Evolutionary conservation across 2,113 vertebrate genomes (phyloP).

Genomic region (Herpetotheres cachinnans): DNA sequence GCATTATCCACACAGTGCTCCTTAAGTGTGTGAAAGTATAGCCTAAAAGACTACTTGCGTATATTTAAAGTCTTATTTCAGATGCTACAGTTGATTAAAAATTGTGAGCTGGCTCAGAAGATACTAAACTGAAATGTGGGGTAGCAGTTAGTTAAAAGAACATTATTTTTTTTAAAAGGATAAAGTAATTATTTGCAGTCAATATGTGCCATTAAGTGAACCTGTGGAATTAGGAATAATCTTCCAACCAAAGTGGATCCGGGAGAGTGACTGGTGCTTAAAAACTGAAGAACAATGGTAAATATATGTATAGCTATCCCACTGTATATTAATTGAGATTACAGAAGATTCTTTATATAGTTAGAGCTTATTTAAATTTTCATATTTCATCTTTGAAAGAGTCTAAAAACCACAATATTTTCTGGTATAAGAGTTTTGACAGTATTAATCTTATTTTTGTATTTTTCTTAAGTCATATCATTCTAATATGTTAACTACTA

Average conservation of each 20-base stretch:
- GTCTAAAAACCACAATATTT: constrained; percentile 92
- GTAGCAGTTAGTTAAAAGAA: constrained; percentile 81
- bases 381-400: constrained; percentile 85
- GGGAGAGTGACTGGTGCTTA: constrained; percentile 84
- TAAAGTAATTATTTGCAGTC: constrained; percentile 80
- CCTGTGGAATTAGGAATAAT: constrained; percentile 83
- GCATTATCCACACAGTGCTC: constrained; percentile 22
- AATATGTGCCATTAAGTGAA: constrained; percentile 91
- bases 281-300: constrained; percentile 69
- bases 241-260: constrained; percentile 92
- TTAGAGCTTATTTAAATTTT: constrained; percentile 84
- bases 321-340: constrained; percentile 78
- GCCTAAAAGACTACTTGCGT: constrained; percentile 57
- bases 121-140: constrained; percentile 80
- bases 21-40: not conserved
- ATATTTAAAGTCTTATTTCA: constrained; percentile 72
- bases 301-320: constrained; percentile 74
- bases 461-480: constrained; percentile 98
- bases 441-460: constrained; percentile 99
- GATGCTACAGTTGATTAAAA: constrained; percentile 66
- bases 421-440: constrained; percentile 96
- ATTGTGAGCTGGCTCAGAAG: constrained; percentile 95
- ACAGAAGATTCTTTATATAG: constrained; percentile 85
- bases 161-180: constrained; percentile 79
- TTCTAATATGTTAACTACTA: constrained; percentile 94